A percentile compares a stretch with the other conserved stretches of the same genome.
These are phyloP conservation scores for Amaurobius ferox DNA, from an alignment of 2,888 invertebrate species.

Conservation along the genomic window DNA sequence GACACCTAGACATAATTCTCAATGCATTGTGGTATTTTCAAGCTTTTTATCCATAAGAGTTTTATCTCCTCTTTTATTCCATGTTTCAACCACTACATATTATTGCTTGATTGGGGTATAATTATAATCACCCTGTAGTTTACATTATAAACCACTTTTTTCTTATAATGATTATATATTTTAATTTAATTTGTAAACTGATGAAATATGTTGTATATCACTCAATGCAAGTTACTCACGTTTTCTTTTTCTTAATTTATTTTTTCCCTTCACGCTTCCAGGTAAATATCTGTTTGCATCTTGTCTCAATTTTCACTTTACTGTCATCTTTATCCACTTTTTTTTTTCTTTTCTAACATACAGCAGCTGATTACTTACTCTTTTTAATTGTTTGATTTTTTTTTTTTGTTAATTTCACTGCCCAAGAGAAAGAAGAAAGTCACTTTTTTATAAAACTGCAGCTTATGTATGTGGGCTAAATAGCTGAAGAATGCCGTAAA, in stretches of 20 bases:
- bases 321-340: not conserved
- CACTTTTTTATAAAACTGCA: not conserved
- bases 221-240: not conserved
- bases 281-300: slow-evolving; percentile 59
- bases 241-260: slow-evolving; percentile 25
- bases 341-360: not conserved
- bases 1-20: no score
- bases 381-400: no score
- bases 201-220: not conserved
- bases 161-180: no score
- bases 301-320: not conserved
- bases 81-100: no score
- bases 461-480: not conserved
- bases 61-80: no score
- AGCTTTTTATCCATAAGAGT: no score
- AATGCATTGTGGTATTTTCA: no score
- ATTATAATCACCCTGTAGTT: no score
- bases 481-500: not conserved
- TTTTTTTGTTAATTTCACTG: no score
- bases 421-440: not conserved
- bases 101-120: no score
- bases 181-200: no score
- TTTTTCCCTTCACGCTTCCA: slow-evolving; percentile 52
- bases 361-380: not conserved
- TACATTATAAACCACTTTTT: no score